Evolutionary conservation across 2,888 invertebrate genomes (phyloP).

Genomic region (Drosophila mulleri): DNA sequence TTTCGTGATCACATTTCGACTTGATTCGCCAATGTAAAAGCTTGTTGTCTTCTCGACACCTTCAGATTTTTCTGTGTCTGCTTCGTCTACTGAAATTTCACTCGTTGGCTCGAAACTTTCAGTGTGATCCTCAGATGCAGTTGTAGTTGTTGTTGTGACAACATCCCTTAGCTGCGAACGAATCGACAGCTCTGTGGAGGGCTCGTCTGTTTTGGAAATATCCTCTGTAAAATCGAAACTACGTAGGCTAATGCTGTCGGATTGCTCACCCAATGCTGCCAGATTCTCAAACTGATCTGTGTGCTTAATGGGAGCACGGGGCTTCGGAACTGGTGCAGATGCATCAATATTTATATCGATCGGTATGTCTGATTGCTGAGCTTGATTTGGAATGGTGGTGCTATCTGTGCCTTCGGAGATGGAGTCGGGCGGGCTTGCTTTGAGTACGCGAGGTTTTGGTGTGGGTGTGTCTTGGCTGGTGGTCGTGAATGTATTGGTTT

Average conservation of each 20-base stretch:
- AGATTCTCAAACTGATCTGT: conserved; percentile 78
- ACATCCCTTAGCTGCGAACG: conserved; percentile 71
- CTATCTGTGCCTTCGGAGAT: conserved; percentile 69
- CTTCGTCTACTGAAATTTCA: conserved; percentile 79
- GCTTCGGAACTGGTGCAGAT: conserved; percentile 81
- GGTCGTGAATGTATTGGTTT: conserved; percentile 56
- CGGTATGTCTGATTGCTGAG: conserved; percentile 59
- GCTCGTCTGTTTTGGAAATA: conserved; percentile 80
- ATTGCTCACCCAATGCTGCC: conserved; percentile 76
- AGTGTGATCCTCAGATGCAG: conserved; percentile 77
- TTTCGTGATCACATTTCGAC: conserved; percentile 84
- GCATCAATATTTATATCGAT: conserved; percentile 60
- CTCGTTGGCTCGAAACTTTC: conserved; percentile 80
- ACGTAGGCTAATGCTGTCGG: conserved; percentile 80
- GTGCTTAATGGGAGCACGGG: conserved; percentile 81
- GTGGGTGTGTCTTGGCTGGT: conserved; percentile 83
- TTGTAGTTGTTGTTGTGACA: conserved; percentile 67
- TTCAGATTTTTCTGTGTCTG: conserved; percentile 71
- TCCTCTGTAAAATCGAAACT: conserved; percentile 83
- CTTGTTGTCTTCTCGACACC: conserved; percentile 74
- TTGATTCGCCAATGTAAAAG: conserved; percentile 85
- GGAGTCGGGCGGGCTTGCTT: conserved; percentile 78
- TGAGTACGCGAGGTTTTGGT: conserved; percentile 86
- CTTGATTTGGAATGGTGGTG: conserved; percentile 71
- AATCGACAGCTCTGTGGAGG: conserved; percentile 76